Base-by-base conservation (phyloP, 2,888 invertebrate genomes). In the Lithophane socia region DNA sequence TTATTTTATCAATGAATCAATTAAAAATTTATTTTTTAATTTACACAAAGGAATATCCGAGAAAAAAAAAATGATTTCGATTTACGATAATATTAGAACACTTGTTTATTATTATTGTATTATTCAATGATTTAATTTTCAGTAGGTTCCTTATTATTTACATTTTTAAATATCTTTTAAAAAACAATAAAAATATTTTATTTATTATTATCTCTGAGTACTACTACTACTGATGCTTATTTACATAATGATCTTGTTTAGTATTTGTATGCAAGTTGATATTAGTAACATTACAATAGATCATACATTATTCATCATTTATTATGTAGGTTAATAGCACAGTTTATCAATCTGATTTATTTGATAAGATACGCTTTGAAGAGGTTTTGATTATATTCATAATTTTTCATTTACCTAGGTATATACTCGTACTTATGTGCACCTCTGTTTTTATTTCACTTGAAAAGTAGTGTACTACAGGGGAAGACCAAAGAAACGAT, bases 231-330 rank as follows among this genome's bases (percentile, higher is more conserved):
- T 16, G 44, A 68, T 52, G 1, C 13, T 49, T 73, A 80, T 85
- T 80, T 61, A 58, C 74, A 86, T 86, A 85, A 79, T 84, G 68
- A 65, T 77, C 70, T 69, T 84, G 75, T 82, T 70, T 66, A 56
- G 63, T 37, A 77, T 29, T 80, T 72, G 79, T 85, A 79, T 85
- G 84, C 70, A 85, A 86, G 81, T 86, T 49, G 12, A 44, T 66
- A 61, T 74, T 67, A 77, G 42, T 83, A 66, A 49, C 72, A 72
- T 86, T 75, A 86, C 84, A 84, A 79, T 85, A 37, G 63, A 72
- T 71, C 67, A 85, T 85, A 18, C 66, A 86, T 85, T 80, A 81
- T 86, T 84, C 76, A 84, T 79, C 0, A 60, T 72, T 64, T 56
- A 71, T 18, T 77, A 81, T 60, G 77, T 84, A 65, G 84, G 84